phyloP scores from a whole-genome alignment of 2,113 vertebrate genomes.

The Sorex araneus region DNA sequence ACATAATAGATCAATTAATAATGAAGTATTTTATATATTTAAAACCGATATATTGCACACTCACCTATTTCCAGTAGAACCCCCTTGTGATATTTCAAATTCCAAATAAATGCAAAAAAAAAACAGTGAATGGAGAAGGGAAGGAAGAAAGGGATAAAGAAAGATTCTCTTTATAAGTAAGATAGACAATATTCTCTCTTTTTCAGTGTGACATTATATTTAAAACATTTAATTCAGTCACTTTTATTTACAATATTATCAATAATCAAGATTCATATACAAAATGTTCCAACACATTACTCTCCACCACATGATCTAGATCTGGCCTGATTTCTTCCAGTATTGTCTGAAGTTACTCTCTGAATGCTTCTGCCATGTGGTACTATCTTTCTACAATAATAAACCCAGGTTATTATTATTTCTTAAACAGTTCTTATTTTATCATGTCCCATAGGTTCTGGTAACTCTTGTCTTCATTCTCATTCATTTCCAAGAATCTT shows the following conservation, averaged over 20 bases:
- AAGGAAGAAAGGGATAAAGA: background rate
- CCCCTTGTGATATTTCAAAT: background rate
- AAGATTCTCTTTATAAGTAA: background rate
- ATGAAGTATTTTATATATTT: background rate
- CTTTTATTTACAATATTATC: background rate
- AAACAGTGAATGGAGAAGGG: background rate
- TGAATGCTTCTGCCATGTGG: too few species aligned
- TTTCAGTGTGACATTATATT: background rate
- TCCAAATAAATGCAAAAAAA: background rate
- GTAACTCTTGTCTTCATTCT: too few species aligned
- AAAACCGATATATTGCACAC: background rate
- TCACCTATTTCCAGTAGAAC: background rate
- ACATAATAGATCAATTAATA: slow-evolving; percentile 12
- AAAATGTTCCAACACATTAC: too few species aligned
- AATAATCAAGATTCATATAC: too few species aligned
- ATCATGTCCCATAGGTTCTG: too few species aligned
- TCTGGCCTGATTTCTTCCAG: too few species aligned
- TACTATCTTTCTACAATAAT: too few species aligned
- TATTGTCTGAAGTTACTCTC: too few species aligned
- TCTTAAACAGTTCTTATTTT: too few species aligned
- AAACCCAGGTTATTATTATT: too few species aligned
- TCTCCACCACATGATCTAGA: too few species aligned
- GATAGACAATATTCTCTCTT: background rate
- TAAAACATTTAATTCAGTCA: background rate
- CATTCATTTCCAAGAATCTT: too few species aligned